phyloP scores from a whole-genome alignment of 1,140 invertebrate species.

The Latrodectus geometricus region DNA sequence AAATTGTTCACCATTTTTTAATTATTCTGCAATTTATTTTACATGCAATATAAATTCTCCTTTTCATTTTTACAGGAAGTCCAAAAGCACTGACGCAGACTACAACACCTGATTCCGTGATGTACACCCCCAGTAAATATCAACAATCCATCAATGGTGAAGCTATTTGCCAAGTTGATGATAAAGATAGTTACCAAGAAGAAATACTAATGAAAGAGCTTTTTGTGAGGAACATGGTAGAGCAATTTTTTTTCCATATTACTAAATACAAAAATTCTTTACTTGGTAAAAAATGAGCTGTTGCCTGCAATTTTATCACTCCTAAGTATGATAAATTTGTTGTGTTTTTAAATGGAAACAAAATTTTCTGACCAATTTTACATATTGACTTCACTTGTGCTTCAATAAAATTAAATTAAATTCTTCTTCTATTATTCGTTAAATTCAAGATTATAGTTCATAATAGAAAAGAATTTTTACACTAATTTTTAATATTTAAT shows the following conservation, averaged over 20 bases:
- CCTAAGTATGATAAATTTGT: too few relatives aligned
- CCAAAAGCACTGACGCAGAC: constrained; percentile 22
- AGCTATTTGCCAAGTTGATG: constrained; percentile 55
- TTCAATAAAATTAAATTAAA: too few relatives aligned
- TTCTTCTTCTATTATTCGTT: too few relatives aligned
- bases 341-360: too few relatives aligned
- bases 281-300: background rate
- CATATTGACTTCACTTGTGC: too few relatives aligned
- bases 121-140: constrained; percentile 63
- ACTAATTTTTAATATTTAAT: too few relatives aligned
- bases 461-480: too few relatives aligned
- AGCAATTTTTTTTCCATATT: background rate
- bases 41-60: too few relatives aligned
- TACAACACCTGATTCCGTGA: constrained; percentile 47
- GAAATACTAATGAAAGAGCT: constrained; percentile 61
- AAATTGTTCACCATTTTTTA: too few relatives aligned
- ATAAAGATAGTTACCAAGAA: constrained; percentile 58
- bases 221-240: constrained; percentile 17
- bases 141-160: constrained; percentile 62
- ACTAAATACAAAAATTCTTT: background rate
- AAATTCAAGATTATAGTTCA: too few relatives aligned
- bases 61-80: constrained; percentile 8
- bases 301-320: background rate
- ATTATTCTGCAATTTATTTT: too few relatives aligned
- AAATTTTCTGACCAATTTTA: too few relatives aligned